Conservation (phyloP, 2,888 invertebrate genomes). For the Mesochorus sp. region DNA sequence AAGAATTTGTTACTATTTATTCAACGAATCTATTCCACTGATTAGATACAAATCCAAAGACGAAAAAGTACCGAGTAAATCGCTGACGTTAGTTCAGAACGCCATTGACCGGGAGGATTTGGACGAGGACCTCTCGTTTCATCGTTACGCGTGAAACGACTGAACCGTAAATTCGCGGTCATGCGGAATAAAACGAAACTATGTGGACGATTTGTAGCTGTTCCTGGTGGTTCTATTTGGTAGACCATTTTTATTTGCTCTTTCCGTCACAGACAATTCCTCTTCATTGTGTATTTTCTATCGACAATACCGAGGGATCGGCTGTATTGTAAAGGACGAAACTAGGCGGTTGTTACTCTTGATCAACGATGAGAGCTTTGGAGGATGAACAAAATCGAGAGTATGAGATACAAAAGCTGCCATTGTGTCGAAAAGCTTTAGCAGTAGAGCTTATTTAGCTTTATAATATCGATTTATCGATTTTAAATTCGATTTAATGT, state of each 20-base stretch:
- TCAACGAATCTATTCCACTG: no score
- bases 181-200: not conserved
- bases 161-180: not conserved
- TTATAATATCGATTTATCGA: no score
- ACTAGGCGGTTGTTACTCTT: no score
- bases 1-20: no score
- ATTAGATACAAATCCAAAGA: no score
- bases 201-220: not conserved
- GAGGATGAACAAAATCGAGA: no score
- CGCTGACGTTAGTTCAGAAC: not conserved
- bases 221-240: not conserved
- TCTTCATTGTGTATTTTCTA: not conserved
- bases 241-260: not conserved
- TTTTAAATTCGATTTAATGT: no score
- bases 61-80: not conserved
- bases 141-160: not conserved
- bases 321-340: no score
- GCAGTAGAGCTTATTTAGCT: no score
- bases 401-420: no score
- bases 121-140: not conserved
- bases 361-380: no score
- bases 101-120: not conserved
- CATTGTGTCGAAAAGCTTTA: no score
- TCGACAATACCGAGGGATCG: slow-evolving; percentile 6
- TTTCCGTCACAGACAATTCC: slow-evolving; percentile 1